Evolutionary conservation across 2,113 vertebrate species (phyloP), one percentile per base, ranked within the genome.

Genomic region (Myxocyprinus asiaticus): DNA sequence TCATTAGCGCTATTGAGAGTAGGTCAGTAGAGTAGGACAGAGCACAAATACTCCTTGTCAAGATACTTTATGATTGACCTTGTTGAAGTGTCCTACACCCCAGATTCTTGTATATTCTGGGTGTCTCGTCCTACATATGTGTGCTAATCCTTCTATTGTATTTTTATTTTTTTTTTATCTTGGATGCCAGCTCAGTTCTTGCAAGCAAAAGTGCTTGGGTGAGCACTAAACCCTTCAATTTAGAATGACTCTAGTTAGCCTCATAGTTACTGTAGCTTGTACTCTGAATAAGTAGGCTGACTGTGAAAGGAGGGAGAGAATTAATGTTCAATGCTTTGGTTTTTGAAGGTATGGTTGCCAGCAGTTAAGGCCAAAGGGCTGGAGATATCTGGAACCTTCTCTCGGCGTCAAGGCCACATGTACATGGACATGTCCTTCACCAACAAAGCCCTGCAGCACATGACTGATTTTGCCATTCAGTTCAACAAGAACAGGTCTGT

Each of bases 341-440:
- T 50, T 74, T 80, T 76, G 51, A 81, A 99, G 98, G 94, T 98
- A 66, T 99, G 98, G 98, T 92, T 99, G 80, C 98, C 97, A 12
- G 98, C 97, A 7, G 96, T 99, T 76, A 99, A 99, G 83, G 98
- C 98, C 62, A 99, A 99, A 88, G 98, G 98, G 1, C 74, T 99
- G 86, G 98, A 99, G 88, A 99, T 99, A 86, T 96, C 94, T 0
- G 98, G 98, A 76, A 99, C 98, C 0, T 99, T 98, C 88, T 96
- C 96, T 69, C 97, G 98, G 73, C 94, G 97, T 0, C 97, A 99
- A 87, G 97, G 96, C 0, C 96, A 98, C 86, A 97, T 99, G 94
- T 98, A 98, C 91, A 98, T 99, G 97, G 98, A 99, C 88, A 99
- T 99, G 97, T 93, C 88, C 86, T 98, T 99, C 79, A 98, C 94